Conservation (phyloP, 2,797 vertebrate species). For the Danionella dracula region DNA sequence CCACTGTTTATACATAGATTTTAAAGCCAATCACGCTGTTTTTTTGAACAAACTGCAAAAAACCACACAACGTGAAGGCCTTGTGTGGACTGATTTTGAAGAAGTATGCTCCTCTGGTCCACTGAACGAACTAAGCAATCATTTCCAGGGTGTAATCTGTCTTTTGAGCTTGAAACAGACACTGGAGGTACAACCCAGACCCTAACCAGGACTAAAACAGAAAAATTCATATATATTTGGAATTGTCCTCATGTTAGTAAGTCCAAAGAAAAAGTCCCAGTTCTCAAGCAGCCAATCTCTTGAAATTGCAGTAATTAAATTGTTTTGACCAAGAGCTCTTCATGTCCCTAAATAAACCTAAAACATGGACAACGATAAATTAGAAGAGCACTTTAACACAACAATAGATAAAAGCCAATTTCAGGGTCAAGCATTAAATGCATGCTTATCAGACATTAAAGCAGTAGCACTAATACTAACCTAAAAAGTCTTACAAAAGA, state of each 20-base stretch:
- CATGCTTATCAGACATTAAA: no score
- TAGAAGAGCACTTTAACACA: not conserved
- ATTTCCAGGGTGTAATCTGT: no score
- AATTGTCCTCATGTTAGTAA: no score
- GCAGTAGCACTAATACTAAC: no score
- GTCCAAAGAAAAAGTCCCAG: no score
- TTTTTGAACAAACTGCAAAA: not conserved
- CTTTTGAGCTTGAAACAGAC: no score
- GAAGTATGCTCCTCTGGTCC: no score
- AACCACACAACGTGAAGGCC: not conserved
- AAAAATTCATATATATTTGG: no score
- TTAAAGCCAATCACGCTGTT: constrained; percentile 8
- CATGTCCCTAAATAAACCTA: not conserved
- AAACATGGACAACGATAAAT: not conserved
- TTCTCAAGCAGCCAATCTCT: not conserved
- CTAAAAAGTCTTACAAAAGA: no score
- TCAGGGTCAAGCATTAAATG: not conserved
- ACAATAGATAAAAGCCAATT: not conserved
- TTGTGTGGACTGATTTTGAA: not conserved
- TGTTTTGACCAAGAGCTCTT: not conserved
- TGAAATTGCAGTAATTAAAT: not conserved
- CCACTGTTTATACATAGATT: not conserved
- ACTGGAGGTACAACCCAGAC: no score
- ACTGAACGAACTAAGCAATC: no score
- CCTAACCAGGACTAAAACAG: no score